Evolutionary conservation across 2,797 vertebrate genomes (phyloP), one percentile per base, ranked within the genome.

Genomic region (Danio albolineatus): DNA sequence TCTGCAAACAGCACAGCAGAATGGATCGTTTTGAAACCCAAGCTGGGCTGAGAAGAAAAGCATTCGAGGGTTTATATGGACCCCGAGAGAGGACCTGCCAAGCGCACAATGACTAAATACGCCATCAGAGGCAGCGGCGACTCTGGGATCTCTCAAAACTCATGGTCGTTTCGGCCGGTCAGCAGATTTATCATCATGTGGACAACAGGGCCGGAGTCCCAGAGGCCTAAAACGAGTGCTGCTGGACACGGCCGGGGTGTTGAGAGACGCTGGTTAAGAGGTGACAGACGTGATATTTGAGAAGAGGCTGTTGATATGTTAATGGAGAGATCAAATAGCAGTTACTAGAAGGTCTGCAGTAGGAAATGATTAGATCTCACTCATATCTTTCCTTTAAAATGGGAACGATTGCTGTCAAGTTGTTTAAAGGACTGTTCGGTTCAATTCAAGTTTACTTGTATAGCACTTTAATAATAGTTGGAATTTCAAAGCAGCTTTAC

Each of bases 321-420:
- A 82, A 84, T 79, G 28, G 78, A 38, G 59, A 82, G 78, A 78
- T 82, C 80, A 53, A 82, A 82, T 77, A 78, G 78, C 73, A 77
- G 77, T 41, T 54, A 84, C 78, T 84, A 84, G 49, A 62, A 43
- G 75, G 64, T 49, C 64, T 36, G 72, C 80, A 70, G 46, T 49
- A 28, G 62, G 62, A 83, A 56, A 82, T 69, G 69, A 73, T 81
- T 81, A 83, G n/a, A 67, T 49, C 44, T 67, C 8, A 28, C 8
- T 67, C 49, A 13, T 16, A 49, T n/a, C 7, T 14, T 7, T 67
- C 60, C 41, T 76, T 67, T 46, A 71, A 61, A 79, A 48, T 60
- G 79, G 82, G 28, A 28, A 28, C 28, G 28, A 28, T 28, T 28
- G 3, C 28, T 28, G 28, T 28, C 28, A 28, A 28, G 28, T 28